Evolutionary conservation across 2,888 invertebrate genomes (phyloP), one percentile per base, ranked within the genome.

Genomic region (Chorisops tibialis): DNA sequence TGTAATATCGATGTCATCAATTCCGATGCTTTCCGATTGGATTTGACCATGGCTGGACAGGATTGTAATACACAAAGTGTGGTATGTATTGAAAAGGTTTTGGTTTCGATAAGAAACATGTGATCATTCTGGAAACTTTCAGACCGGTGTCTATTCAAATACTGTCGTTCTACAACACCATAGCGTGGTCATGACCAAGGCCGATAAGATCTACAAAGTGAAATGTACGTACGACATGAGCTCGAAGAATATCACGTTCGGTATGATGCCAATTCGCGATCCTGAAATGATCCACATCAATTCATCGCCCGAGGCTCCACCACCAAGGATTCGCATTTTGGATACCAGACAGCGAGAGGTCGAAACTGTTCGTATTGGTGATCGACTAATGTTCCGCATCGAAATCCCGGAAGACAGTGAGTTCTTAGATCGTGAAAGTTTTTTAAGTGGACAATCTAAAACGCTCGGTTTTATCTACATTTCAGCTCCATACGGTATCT

Each of bases 211-310:
- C 75, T 95, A 95, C 84, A 95, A 94, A 81, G 93, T 95, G 63
- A 93, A 95, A 76, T 95, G 95, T 75, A 95, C 95, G 5, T 95
- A 95, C 79, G 95, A 95, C 77, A 95, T 95, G 90, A 92, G 93
- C 68, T 93, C 95, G 18, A 93, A 93, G 83, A 95, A 95, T 79
- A 93, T 95, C 70, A 94, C 95, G 37, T 95, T 95, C 81, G 95
- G 95, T 81, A 94, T 95, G 94, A 93, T 94, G 89, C 95, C 95
- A 67, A 93, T 95, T 79, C 88, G 91, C 76, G 95, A 95, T 80
- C 94, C 94, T 64, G 95, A 95, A 79, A 95, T 93, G 89, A 94
- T 95, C 74, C 93, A 93, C 74, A 94, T 95, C 76, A 95, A 94
- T 24, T 93, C 94, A 37, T 93, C 95, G 16, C 95, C 95, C 1